Conservation (phyloP, 2,888 invertebrate species). For the Lampropteryx suffumata region DNA sequence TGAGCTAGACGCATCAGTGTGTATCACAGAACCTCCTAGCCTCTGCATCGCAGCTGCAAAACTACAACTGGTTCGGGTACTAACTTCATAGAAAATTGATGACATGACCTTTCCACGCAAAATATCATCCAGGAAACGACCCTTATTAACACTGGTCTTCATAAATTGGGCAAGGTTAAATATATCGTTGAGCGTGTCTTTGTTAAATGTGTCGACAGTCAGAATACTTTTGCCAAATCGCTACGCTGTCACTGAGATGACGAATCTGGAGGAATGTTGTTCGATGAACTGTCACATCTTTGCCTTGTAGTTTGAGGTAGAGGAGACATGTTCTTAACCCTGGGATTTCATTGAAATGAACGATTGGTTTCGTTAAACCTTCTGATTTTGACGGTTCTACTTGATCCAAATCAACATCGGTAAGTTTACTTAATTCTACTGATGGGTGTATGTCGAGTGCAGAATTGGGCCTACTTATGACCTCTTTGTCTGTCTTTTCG, state of each 20-base stretch:
- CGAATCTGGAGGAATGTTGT: conserved; percentile 66
- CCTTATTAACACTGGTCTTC: conserved; percentile 91
- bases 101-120: conserved; percentile 97
- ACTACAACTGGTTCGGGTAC: conserved; percentile 97
- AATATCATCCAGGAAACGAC: conserved; percentile 92
- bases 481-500: conserved; percentile 74
- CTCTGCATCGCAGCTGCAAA: conserved; percentile 98
- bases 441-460: conserved; percentile 79
- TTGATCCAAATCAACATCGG: conserved; percentile 70
- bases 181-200: conserved; percentile 95
- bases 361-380: conserved; percentile 67
- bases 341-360: conserved; percentile 83
- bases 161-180: conserved; percentile 97
- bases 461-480: conserved; percentile 77
- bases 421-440: conserved; percentile 60
- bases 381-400: conserved; percentile 59
- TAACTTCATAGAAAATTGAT: conserved; percentile 98
- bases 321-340: conserved; percentile 75
- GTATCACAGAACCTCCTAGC: conserved; percentile 95
- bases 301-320: conserved; percentile 70
- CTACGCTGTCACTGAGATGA: conserved; percentile 73
- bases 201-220: conserved; percentile 92
- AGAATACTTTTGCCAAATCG: conserved; percentile 90
- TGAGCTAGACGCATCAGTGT: conserved; percentile 94
- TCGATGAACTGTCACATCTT: conserved; percentile 83